Conservation (phyloP, 2,888 invertebrate genomes). For the Diplazon laetatorius region DNA sequence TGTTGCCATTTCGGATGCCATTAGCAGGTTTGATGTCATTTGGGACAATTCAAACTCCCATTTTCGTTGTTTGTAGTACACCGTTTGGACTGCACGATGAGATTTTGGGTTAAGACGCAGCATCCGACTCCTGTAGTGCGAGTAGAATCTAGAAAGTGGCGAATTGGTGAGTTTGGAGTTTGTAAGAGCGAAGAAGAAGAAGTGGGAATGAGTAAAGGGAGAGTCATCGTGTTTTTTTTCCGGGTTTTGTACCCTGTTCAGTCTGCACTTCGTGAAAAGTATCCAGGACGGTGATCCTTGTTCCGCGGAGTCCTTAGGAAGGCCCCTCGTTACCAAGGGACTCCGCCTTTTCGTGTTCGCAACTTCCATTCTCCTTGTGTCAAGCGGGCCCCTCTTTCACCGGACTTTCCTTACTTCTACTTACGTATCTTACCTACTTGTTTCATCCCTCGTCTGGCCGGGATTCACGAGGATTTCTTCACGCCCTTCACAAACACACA, state of each 20-base stretch:
- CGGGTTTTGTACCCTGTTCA: constrained; percentile 46
- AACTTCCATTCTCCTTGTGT: constrained; percentile 31
- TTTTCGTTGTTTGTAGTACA: constrained; percentile 29
- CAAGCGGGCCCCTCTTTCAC: constrained; percentile 9
- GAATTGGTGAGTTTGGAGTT: constrained; percentile 34
- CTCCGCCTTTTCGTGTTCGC: constrained; percentile 33
- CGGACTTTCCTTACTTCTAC: constrained; percentile 26
- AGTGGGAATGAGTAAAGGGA: constrained; percentile 5
- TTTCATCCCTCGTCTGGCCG: neutral
- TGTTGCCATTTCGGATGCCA: neutral
- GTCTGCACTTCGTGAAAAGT: constrained; percentile 8
- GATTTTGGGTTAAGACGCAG: constrained; percentile 75
- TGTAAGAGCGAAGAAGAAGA: constrained; percentile 2
- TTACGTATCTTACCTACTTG: neutral
- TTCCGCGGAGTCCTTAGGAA: constrained; percentile 36
- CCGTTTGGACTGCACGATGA: constrained; percentile 71
- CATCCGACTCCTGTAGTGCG: constrained; percentile 67
- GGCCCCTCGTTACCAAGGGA: constrained; percentile 45
- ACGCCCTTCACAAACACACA: constrained; percentile 27
- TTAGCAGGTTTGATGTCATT: neutral
- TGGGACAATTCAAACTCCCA: neutral
- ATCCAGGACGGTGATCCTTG: constrained; percentile 35
- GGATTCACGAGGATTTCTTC: constrained; percentile 45
- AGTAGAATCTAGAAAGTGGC: constrained; percentile 71
- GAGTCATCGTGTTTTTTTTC: constrained; percentile 17